These are phyloP conservation scores for Lacanobia oleracea DNA, from an alignment of 2,888 invertebrate genomes.

Conservation along the genomic window DNA sequence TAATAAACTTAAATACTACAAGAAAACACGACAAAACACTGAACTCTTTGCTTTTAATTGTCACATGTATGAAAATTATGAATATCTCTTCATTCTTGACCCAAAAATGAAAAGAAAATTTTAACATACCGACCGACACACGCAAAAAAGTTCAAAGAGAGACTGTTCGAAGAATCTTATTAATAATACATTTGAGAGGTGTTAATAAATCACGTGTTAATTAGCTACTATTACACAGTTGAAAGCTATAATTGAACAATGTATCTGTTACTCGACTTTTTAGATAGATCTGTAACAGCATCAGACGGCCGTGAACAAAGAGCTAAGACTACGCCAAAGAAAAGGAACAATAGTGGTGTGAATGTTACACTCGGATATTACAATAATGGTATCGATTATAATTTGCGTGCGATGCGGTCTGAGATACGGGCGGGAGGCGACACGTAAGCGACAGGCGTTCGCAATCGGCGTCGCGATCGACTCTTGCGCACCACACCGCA, in stretches of 20 bases:
- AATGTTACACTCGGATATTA: conserved; percentile 88
- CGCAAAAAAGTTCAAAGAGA: conserved; percentile 40
- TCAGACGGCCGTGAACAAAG: conserved; percentile 74
- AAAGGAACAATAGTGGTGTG: conserved; percentile 87
- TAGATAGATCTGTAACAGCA: conserved; percentile 69
- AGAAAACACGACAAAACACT: conserved; percentile 45
- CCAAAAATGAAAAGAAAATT: conserved; percentile 44
- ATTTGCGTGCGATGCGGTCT: conserved; percentile 89
- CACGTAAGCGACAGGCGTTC: conserved; percentile 88
- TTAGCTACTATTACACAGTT: conserved; percentile 69
- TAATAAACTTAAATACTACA: conserved; percentile 56
- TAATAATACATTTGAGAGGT: conserved; percentile 59
- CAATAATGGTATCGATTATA: conserved; percentile 91
- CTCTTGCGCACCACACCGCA: conserved; percentile 83
- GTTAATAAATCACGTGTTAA: conserved; percentile 63
- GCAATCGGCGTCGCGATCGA: conserved; percentile 88
- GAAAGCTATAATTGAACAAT: conserved; percentile 74
- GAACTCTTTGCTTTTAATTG: conserved; percentile 52
- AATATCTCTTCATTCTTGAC: conserved; percentile 37
- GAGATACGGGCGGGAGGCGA: conserved; percentile 87
- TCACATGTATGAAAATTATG: conserved; percentile 46
- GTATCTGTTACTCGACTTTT: conserved; percentile 68
- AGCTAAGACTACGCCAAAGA: conserved; percentile 75
- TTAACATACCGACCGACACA: conserved; percentile 42
- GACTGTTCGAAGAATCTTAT: conserved; percentile 46